Base-by-base conservation (phyloP, 2,113 vertebrate species). In the Suncus etruscus region DNA sequence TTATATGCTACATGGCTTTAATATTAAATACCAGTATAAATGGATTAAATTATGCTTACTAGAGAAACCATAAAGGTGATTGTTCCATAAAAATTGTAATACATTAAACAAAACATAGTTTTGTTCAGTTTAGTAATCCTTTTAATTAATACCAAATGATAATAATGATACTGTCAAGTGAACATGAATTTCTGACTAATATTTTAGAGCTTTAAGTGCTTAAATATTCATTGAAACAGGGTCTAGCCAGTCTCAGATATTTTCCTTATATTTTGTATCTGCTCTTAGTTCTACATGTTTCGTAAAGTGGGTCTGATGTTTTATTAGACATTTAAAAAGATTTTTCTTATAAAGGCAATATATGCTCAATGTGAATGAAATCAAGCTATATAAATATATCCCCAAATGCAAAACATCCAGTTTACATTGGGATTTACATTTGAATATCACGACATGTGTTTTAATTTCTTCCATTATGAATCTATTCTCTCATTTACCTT, bases 181-280 rank as follows among this genome's bases (percentile, higher is more conserved):
- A 22, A 61, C 74, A 2, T 72, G 29, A 66, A 80, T 70, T 7
- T 16, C 32, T 91, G 76, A 32, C 2, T 12, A 81, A 50, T 80
- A 51, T 77, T 77, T 24, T 66, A 45, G 27, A 87, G 25, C 81
- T 32, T 6, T 83, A 29, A 82, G 8, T 45, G 9, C 47, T 16
- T 72, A 87, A 76, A 51, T 86, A 69, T 3, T 18, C 61, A 93
- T 66, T 58, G 32, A 91, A 91, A 73, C 16, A 27, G 11, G 78
- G 6, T 86, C 32, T 90, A 63, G 14, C 73, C 69, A 65, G 50
- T 51, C 3, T 87, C 24, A 74, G 72, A 32, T 4, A 69, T 88
- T 45, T 92, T 82, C 45, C 15, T 89, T 70, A 14, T 66, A 58
- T 48, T 79, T 86, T 87, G 29, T 25, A 82, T 92, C 58, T 76